A percentile compares a stretch with the other conserved stretches of the same genome.
phyloP scores from a whole-genome alignment of 2,797 vertebrate genomes.

The Galaxias olidus region DNA sequence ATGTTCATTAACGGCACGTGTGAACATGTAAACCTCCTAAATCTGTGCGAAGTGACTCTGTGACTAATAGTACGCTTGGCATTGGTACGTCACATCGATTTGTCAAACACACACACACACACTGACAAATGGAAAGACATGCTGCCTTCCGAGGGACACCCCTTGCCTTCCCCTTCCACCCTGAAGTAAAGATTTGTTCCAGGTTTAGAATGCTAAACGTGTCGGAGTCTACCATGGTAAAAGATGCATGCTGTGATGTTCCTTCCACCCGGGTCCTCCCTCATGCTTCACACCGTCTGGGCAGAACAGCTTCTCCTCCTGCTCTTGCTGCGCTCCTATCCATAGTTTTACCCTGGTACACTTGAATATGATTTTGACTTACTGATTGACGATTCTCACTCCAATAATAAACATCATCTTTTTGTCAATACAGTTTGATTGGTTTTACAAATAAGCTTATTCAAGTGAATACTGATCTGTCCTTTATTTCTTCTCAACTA shows the following conservation, averaged over 20 bases:
- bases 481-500: not conserved
- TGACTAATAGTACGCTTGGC: no score
- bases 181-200: no score
- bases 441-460: not conserved
- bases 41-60: no score
- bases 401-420: not conserved
- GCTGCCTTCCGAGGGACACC: no score
- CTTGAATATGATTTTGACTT: not conserved
- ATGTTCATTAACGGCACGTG: no score
- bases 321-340: not conserved
- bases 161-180: no score
- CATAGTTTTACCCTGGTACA: not conserved
- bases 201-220: not conserved
- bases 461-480: not conserved
- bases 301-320: not conserved
- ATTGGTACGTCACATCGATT: no score
- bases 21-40: no score
- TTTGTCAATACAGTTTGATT: no score
- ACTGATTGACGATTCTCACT: not conserved
- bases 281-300: not conserved
- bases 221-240: not conserved
- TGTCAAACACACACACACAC: no score
- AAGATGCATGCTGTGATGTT: slow-evolving; percentile 6
- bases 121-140: no score
- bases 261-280: not conserved